Base-by-base conservation (phyloP, 1,140 invertebrate species). In the Ostrea denselamellosa region DNA sequence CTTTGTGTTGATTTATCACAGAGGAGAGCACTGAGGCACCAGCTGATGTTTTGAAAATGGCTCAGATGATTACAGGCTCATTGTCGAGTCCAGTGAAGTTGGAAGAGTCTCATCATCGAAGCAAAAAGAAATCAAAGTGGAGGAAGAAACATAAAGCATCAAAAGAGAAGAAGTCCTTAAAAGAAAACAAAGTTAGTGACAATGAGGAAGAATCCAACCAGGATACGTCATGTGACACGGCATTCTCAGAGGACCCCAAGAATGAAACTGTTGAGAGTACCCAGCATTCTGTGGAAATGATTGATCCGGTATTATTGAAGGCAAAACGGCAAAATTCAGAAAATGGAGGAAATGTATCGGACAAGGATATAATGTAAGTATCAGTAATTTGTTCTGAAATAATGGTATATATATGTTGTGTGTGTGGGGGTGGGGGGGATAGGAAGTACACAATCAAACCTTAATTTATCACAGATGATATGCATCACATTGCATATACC, bases 41-140 rank as follows among this genome's bases (percentile, higher is more conserved):
- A 17, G 25, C 68, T 9, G 68, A 77, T 34, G 68, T 77, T 22
- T 17, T 77, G 25, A 77, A 77, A 25, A 77, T 77, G 28, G 68
- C 68, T 28, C 68, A 77, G 28, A 77, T 77, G 68, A 77, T 77
- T 2, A 77, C 68, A 14, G 68, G 68, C 9, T 12, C 68, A 2
- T 77, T 25, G 25, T 25, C 1, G 9, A 34, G 28, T 34, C 22
- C 68, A 12, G 68, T 34, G 2, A 77, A 28, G 68, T 77, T 25
- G 3, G 25, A 14, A 12, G 68, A 77, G 3, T 77, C 68, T n/a
- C 56, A 77, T 77, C 68, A 77, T 28, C 68, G 68, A 14, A 77
- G 68, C 28, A 85, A 85, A 62, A 56, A 85, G 56, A 52, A 34
- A 19, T 58, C 53, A 19, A 85, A 85, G 56, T 85, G 83, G 83